phyloP scores from a whole-genome alignment of 2,888 invertebrate species.

The Sicus ferrugineus region DNA sequence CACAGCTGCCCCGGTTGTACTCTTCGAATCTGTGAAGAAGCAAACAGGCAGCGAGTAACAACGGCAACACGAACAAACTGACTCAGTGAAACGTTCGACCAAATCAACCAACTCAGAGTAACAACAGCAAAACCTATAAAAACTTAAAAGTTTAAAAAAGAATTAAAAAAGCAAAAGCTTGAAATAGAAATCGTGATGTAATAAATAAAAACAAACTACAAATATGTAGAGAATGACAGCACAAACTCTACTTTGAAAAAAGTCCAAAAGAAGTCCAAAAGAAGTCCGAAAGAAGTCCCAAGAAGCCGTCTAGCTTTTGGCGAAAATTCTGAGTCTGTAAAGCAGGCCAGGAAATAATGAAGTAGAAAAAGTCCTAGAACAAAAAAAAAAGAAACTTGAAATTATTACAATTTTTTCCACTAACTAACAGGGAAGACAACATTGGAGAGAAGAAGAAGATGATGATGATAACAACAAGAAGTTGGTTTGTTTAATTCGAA shows the following conservation, averaged over 20 bases:
- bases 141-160: constrained; percentile 5
- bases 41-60: not conserved
- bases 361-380: not conserved
- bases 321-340: not conserved
- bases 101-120: constrained; percentile 4
- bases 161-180: not conserved
- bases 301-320: constrained; percentile 15
- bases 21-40: not conserved
- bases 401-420: no score
- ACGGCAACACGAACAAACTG: not conserved
- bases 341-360: not conserved
- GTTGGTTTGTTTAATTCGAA: not conserved
- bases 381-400: not conserved
- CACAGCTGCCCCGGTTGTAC: constrained; percentile 25
- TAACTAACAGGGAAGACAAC: not conserved
- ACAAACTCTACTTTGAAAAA: not conserved
- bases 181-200: constrained; percentile 48
- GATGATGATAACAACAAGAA: not conserved
- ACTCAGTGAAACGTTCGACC: constrained; percentile 17
- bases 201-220: constrained; percentile 48
- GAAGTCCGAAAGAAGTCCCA: not conserved
- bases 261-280: not conserved
- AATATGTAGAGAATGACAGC: constrained; percentile 33
- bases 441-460: not conserved
- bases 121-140: constrained; percentile 16